These are phyloP conservation scores for Scelioninae gen. 1 DNA, from an alignment of 2,888 invertebrate species.

Conservation along the genomic window DNA sequence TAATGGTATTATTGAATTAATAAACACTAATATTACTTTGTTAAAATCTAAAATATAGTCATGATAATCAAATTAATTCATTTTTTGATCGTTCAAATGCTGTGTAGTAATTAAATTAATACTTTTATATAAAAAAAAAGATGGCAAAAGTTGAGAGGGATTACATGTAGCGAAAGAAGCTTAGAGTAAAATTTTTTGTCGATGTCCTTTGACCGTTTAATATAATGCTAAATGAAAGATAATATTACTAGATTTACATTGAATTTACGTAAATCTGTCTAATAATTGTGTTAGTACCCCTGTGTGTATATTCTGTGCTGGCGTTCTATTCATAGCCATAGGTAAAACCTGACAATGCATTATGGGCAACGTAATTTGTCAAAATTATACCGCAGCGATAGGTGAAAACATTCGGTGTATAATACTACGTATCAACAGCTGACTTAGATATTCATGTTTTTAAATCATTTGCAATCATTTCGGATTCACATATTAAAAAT, in stretches of 20 bases:
- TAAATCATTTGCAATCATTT: constrained; percentile 45
- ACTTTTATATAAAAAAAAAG: no score
- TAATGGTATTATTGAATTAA: no score
- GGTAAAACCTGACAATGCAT: no score
- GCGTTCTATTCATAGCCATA: no score
- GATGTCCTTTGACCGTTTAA: neutral
- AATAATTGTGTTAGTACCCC: no score
- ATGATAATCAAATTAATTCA: no score
- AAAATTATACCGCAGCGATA: constrained; percentile 45
- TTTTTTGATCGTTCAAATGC: no score
- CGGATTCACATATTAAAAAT: constrained; percentile 43
- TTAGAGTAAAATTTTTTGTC: neutral
- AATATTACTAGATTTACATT: constrained; percentile 26
- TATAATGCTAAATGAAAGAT: constrained; percentile 17
- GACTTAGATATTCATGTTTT: constrained; percentile 60
- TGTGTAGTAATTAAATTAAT: no score
- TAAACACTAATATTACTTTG: no score
- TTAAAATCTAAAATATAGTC: neutral
- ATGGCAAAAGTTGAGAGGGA: no score
- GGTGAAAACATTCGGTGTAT: constrained; percentile 56
- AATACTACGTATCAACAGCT: constrained; percentile 14
- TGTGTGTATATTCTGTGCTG: no score
- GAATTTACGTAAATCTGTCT: no score
- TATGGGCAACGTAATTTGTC: constrained; percentile 52
- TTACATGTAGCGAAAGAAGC: neutral